phyloP scores from a whole-genome alignment of 2,113 vertebrate genomes.

The Campylomormyrus numenius region DNA sequence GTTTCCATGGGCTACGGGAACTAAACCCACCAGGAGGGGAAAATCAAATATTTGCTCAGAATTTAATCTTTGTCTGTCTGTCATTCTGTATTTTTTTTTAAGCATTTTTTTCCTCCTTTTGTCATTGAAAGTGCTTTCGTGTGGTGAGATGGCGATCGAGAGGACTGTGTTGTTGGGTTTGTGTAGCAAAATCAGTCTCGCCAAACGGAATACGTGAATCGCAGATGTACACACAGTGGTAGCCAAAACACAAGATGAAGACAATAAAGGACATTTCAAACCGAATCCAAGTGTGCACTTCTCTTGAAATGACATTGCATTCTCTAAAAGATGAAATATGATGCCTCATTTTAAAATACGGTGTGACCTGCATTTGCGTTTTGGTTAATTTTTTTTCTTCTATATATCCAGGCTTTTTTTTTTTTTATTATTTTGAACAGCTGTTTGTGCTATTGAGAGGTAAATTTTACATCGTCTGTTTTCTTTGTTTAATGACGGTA shows the following conservation, averaged over 20 bases:
- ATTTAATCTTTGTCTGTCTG: neutral
- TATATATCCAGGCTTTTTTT: neutral
- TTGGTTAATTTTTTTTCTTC: neutral
- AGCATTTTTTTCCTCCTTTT: neutral
- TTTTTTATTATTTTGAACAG: neutral
- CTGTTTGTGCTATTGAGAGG: neutral
- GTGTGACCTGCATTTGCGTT: neutral
- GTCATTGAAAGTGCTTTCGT: neutral
- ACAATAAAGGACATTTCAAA: neutral
- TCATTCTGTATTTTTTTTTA: neutral
- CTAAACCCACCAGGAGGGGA: neutral
- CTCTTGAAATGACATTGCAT: neutral
- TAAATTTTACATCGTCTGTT: neutral
- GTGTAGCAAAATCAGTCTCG: neutral
- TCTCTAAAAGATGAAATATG: neutral
- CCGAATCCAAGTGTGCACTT: neutral
- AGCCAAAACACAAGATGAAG: neutral
- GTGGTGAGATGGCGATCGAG: neutral
- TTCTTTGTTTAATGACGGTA: neutral
- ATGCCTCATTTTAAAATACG: neutral
- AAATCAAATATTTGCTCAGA: constrained; percentile 1
- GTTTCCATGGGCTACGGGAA: neutral
- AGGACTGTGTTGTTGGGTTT: neutral
- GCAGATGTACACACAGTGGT: neutral
- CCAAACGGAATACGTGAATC: neutral